phyloP scores from a whole-genome alignment of 2,113 vertebrate species.

The Oreotrochilus melanogaster region DNA sequence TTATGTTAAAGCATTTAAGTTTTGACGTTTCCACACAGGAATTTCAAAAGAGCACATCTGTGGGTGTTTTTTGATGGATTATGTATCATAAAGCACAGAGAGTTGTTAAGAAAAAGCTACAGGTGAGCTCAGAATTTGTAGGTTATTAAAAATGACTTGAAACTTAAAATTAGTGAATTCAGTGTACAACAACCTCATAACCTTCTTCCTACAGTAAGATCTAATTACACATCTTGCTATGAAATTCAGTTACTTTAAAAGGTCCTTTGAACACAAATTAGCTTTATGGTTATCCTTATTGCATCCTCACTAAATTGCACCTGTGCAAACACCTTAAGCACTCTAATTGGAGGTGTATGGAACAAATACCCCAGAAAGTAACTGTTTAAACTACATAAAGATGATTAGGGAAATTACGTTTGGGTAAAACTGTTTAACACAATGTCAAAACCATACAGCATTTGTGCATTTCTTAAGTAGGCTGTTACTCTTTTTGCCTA shows the following conservation, averaged over 20 bases:
- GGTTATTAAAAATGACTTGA: constrained; percentile 43
- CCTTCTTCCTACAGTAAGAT: not conserved
- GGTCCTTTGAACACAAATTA: not conserved
- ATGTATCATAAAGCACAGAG: not conserved
- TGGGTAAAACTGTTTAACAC: not conserved
- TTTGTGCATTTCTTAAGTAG: not conserved
- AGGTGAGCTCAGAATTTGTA: not conserved
- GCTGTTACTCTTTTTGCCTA: not conserved
- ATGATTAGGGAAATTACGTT: not conserved
- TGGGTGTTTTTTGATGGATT: not conserved
- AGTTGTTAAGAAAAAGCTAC: not conserved
- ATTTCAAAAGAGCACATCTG: not conserved
- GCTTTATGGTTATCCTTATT: not conserved
- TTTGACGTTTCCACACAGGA: not conserved
- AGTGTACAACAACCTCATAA: constrained; percentile 31
- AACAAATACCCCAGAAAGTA: not conserved
- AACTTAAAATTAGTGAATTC: constrained; percentile 34
- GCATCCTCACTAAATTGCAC: not conserved
- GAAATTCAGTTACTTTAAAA: constrained; percentile 23
- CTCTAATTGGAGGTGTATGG: constrained; percentile 5
- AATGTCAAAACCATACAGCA: not conserved
- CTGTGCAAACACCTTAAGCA: not conserved
- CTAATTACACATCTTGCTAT: not conserved
- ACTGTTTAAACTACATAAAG: not conserved
- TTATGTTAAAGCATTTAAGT: not conserved